Percentiles rank a stretch among this genome's conserved stretches.
Evolutionary conservation across 2,797 vertebrate genomes (phyloP).

Genomic region (Xerus rutilus): DNA sequence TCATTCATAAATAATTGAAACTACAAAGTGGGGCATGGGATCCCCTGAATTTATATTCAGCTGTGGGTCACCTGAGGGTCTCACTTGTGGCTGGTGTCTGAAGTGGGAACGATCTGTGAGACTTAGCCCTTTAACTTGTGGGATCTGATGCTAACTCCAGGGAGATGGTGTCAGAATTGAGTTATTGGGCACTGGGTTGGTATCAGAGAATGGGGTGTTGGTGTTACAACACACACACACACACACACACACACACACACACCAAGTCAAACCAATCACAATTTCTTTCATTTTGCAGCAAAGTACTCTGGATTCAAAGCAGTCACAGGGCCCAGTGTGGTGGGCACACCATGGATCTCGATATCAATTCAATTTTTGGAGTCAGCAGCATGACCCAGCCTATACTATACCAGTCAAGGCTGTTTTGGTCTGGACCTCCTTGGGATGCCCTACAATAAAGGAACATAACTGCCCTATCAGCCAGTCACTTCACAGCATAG

Average conservation of each 20-base stretch:
- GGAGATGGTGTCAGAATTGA: background rate
- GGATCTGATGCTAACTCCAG: background rate
- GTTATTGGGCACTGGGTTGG: background rate
- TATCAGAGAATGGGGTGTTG: background rate
- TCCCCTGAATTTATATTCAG: background rate
- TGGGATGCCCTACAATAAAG: rapidly evolving
- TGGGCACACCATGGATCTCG: background rate
- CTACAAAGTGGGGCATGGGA: background rate
- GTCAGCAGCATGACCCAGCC: background rate
- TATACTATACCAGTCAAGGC: background rate
- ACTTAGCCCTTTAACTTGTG: background rate
- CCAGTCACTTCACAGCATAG: background rate
- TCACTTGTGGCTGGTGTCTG: background rate
- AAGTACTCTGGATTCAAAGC: background rate
- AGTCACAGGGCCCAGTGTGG: background rate
- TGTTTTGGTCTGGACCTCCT: background rate
- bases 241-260: background rate
- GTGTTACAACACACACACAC: background rate
- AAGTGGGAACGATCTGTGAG: background rate
- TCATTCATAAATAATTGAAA: background rate
- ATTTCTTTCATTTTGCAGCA: background rate
- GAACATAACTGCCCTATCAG: background rate
- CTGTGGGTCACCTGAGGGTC: background rate
- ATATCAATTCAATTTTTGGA: background rate
- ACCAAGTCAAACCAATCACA: background rate